Base-by-base conservation (phyloP, 2,888 invertebrate species). In the Reticulitermes lucifugus region DNA sequence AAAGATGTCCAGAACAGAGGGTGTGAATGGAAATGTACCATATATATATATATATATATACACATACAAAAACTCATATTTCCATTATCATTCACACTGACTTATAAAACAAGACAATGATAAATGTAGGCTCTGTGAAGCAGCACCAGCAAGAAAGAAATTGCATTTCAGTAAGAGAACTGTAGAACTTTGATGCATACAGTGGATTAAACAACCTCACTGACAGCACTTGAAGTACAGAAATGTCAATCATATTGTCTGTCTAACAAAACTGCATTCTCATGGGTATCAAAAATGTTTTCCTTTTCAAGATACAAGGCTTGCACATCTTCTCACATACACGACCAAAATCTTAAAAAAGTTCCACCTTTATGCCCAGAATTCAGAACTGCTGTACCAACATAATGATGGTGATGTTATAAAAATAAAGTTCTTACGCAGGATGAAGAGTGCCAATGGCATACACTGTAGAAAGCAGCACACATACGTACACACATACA, bases 401-500 rank as follows among this genome's bases (percentile, higher is more conserved):
- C 3, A 3, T 2, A 73, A 73, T 41, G 73, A 73, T 3, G 35
- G 41, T 25, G 25, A 73, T 73, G 22, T 73, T 73, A 73, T 35
- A 73, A 73, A 73, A 73, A 73, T 73, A 73, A 73, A 73, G 6
- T 73, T 41, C 73, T 73, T 73, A 73, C 25, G 25, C 14, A 65
- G 25, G 25, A 25, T 25, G 25, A 65, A 12, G 55, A 65, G 25
- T 25, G 65, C 65, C 65, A 65, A 5, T 65, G 65, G 25, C n/a
- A n/a, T 65, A 25, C 65, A 6, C 65, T 25, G 46, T 46, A 1
- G 9, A 12, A 46, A 46, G 46, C 46, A 46, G 46, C 46, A 46
- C 12, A 46, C n/a, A 65, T 65, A 25, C n/a, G 25, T 7, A 65
- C 12, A 65, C 65, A 65, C 25, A 65, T 65, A 65, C 65, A 65